phyloP scores from a whole-genome alignment of 2,797 vertebrate species.

The Taenioides sp. region DNA sequence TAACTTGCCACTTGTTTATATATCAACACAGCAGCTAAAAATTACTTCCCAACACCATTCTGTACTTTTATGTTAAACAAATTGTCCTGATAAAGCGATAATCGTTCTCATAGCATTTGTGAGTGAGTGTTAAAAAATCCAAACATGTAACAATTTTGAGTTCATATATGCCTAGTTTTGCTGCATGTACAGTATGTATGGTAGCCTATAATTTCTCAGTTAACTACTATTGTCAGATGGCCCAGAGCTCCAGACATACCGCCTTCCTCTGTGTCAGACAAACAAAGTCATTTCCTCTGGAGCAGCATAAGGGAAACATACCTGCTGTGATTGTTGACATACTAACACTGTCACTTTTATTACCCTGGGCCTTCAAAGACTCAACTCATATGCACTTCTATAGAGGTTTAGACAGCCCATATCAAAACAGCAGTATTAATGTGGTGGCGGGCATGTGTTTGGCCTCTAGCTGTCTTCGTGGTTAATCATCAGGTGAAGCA shows the following conservation, averaged over 20 bases:
- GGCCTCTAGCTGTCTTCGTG: constrained; percentile 48
- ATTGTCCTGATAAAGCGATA: no score
- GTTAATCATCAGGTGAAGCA: constrained; percentile 69
- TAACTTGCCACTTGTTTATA: no score
- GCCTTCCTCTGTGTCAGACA: constrained; percentile 29
- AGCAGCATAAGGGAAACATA: not conserved
- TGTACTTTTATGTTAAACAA: no score
- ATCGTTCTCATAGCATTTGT: not conserved
- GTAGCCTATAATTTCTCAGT: constrained; percentile 13
- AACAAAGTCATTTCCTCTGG: constrained; percentile 45
- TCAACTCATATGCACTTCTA: not conserved
- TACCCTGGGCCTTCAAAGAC: constrained; percentile 14
- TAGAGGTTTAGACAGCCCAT: not conserved
- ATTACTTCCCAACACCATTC: no score
- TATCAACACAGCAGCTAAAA: no score
- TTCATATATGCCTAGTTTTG: not conserved
- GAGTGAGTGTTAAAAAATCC: not conserved
- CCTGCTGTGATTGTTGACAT: constrained; percentile 31
- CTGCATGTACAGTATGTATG: not conserved
- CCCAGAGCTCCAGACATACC: constrained; percentile 44
- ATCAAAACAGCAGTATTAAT: constrained; percentile 25
- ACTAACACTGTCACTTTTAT: constrained; percentile 34
- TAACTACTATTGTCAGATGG: constrained; percentile 40
- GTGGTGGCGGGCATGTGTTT: constrained; percentile 28
- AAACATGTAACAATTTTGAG: not conserved